Percentiles rank a stretch among this genome's conserved stretches.
These are phyloP conservation scores for Macrochelys suwanniensis DNA, from an alignment of 2,797 vertebrate genomes.

Conservation along the genomic window DNA sequence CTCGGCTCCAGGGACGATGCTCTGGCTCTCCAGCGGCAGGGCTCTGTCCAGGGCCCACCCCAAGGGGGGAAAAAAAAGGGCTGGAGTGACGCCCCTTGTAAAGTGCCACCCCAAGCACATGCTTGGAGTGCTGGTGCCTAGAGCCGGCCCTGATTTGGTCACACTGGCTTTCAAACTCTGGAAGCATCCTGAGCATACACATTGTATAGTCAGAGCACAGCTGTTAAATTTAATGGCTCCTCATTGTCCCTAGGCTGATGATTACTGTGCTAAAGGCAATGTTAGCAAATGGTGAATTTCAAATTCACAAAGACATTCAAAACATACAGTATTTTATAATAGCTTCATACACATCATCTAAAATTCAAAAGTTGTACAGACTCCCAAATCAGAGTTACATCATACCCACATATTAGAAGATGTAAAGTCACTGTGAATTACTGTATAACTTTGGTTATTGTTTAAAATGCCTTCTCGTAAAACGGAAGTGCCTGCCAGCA, in stretches of 20 bases:
- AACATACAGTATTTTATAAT: background rate
- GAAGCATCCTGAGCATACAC: background rate
- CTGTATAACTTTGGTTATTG: background rate
- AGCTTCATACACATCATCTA: background rate
- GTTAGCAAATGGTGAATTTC: background rate
- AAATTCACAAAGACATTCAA: background rate
- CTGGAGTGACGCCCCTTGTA: too few relatives aligned
- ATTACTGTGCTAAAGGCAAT: background rate
- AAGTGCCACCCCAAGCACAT: too few relatives aligned
- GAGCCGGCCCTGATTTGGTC: background rate
- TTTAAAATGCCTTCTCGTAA: background rate
- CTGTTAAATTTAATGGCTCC: background rate
- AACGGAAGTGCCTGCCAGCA: background rate
- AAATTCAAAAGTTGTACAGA: background rate
- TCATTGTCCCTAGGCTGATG: background rate
- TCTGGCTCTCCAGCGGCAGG: too few relatives aligned
- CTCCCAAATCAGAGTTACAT: background rate
- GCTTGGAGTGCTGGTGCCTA: too few relatives aligned
- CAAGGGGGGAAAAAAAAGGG: too few relatives aligned
- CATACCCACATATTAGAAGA: background rate
- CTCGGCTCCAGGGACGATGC: too few relatives aligned
- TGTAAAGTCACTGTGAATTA: constrained; percentile 4
- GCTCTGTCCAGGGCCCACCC: too few relatives aligned
- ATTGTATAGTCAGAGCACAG: background rate
- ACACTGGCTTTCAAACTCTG: background rate